Conservation (phyloP, 2,888 invertebrate species). For the Phortica okadai region DNA sequence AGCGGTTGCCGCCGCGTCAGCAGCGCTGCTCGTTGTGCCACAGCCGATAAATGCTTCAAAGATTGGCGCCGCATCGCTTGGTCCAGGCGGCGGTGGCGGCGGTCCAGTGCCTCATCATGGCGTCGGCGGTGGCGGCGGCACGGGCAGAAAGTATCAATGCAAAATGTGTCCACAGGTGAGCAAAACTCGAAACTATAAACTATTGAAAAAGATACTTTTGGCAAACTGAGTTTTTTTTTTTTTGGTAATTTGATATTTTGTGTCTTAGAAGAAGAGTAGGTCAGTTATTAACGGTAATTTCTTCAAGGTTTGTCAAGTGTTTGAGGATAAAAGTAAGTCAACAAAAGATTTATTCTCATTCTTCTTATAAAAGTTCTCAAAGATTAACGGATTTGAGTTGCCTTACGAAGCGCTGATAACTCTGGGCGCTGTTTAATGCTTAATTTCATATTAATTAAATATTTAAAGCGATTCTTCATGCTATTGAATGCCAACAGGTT, state of each 20-base stretch:
- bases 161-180: slow-evolving; percentile 98
- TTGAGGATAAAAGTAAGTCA: not conserved
- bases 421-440: slow-evolving; percentile 21
- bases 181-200: slow-evolving; percentile 45
- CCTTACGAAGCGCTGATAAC: not conserved
- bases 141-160: slow-evolving; percentile 90
- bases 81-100: slow-evolving; percentile 75
- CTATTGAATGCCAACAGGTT: slow-evolving; percentile 47
- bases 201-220: not conserved
- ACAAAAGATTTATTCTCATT: too few relatives aligned
- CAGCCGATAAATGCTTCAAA: slow-evolving; percentile 88
- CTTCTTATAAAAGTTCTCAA: not conserved
- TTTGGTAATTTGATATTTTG: slow-evolving; percentile 21
- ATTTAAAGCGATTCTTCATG: slow-evolving; percentile 38
- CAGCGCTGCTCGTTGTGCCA: slow-evolving; percentile 89
- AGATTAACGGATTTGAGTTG: not conserved
- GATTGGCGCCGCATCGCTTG: slow-evolving; percentile 77
- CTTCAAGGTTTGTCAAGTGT: not conserved
- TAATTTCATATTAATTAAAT: slow-evolving; percentile 25
- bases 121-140: slow-evolving; percentile 75
- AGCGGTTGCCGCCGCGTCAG: slow-evolving; percentile 79
- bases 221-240: slow-evolving; percentile 17
- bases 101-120: slow-evolving; percentile 55
- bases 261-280: not conserved
- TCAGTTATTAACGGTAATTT: not conserved